Conservation (phyloP, 2,113 vertebrate genomes). For the Todiramphus saurophagus region DNA sequence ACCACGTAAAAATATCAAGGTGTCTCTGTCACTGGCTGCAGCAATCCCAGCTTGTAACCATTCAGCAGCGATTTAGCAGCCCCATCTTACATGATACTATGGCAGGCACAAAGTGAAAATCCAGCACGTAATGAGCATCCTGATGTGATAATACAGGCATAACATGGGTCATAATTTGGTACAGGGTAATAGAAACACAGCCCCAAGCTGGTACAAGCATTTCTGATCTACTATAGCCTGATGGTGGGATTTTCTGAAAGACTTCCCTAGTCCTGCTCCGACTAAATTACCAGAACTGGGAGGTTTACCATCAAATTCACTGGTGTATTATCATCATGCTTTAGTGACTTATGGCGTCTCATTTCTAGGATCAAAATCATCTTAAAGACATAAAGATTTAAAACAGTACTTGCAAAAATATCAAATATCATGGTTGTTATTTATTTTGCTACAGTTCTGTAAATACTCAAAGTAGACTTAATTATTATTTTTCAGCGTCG, state of each 20-base stretch:
- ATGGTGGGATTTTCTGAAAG: neutral
- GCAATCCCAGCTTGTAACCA: neutral
- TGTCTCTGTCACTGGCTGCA: neutral
- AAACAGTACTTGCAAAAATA: neutral
- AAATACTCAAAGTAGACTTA: neutral
- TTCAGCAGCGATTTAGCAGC: neutral
- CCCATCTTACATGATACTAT: fast-evolving
- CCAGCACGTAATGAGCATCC: neutral
- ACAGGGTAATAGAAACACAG: neutral
- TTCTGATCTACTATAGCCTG: neutral
- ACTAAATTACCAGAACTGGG: neutral
- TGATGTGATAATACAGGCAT: neutral
- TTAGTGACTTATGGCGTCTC: neutral
- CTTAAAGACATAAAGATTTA: neutral
- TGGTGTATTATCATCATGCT: neutral
- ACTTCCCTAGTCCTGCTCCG: neutral
- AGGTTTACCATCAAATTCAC: neutral
- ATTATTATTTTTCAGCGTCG: neutral
- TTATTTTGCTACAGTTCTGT: neutral
- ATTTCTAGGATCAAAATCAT: neutral
- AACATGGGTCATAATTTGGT: neutral
- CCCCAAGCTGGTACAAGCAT: neutral
- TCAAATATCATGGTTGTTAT: neutral
- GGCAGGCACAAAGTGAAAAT: neutral
- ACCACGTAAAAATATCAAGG: neutral